phyloP scores from a whole-genome alignment of 2,797 vertebrate genomes.

The Rhodeus uyekii region DNA sequence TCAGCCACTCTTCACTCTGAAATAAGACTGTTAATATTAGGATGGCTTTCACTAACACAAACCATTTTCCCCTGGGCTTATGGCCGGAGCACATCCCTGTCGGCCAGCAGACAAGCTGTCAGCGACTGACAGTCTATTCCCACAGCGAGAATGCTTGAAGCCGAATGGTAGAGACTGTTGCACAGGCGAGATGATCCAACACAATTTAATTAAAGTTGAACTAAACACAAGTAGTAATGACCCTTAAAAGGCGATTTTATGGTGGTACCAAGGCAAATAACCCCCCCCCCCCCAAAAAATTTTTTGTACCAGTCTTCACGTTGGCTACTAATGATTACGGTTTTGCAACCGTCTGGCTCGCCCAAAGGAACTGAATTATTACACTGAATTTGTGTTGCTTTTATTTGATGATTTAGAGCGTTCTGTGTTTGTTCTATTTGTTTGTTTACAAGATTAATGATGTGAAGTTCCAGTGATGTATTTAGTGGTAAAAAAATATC shows the following conservation, averaged over 20 bases:
- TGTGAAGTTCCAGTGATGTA: constrained; percentile 7
- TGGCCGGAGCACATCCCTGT: constrained; percentile 43
- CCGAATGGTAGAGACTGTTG: not conserved
- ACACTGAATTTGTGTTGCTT: not conserved
- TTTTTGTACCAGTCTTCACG: not conserved
- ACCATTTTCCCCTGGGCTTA: constrained; percentile 49
- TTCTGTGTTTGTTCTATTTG: constrained; percentile 19
- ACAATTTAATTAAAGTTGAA: constrained; percentile 6
- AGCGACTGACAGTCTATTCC: constrained; percentile 41
- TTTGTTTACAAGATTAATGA: constrained; percentile 28
- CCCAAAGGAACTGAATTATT: not conserved
- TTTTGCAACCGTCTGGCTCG: not conserved
- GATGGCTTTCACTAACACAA: constrained; percentile 41
- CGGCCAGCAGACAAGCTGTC: constrained; percentile 53
- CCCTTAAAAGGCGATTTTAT: not conserved
- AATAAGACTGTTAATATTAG: constrained; percentile 54
- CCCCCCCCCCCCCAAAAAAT: not conserved
- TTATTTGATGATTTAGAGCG: not conserved
- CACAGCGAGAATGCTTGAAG: constrained; percentile 16
- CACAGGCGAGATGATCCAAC: constrained; percentile 8
- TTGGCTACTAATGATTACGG: not conserved
- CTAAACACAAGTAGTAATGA: not conserved
- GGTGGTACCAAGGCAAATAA: not conserved
- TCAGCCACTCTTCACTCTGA: constrained; percentile 30
- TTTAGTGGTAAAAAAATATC: constrained; percentile 21